These are phyloP conservation scores for Pocillopora verrucosa DNA, from an alignment of 64 coral and sea anemone genomes.

Conservation along the genomic window DNA sequence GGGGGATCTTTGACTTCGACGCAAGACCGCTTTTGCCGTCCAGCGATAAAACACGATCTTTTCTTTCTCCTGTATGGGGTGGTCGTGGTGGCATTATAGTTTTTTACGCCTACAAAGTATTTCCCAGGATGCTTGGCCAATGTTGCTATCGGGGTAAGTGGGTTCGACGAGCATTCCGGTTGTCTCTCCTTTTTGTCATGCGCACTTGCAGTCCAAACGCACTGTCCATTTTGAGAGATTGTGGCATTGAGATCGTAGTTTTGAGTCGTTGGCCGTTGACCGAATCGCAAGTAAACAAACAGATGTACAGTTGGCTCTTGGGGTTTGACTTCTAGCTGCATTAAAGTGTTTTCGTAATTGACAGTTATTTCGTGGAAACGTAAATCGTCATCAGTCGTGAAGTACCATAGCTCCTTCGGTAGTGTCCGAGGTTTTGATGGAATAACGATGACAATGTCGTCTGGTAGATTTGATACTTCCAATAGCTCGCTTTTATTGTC, in stretches of 20 bases:
- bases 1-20: slow-evolving; percentile 72
- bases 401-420: slow-evolving; percentile 10
- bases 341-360: no score
- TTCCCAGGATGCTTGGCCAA: background rate
- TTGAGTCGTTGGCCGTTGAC: background rate
- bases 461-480: background rate
- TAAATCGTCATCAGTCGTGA: background rate
- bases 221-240: background rate
- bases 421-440: background rate
- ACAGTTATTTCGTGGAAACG: no score
- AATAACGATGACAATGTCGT: background rate
- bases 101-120: background rate
- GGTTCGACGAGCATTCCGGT: no score
- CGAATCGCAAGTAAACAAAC: background rate
- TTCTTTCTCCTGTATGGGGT: slow-evolving; percentile 1
- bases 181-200: no score
- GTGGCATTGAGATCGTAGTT: background rate
- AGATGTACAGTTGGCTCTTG: no score
- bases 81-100: background rate
- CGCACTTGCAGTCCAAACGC: no score
- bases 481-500: background rate
- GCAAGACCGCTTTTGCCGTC: slow-evolving; percentile 37
- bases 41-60: slow-evolving; percentile 61
- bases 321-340: no score
- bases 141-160: no score